These are phyloP conservation scores for Patella caerulea DNA, from an alignment of 2,888 invertebrate species.

Conservation along the genomic window DNA sequence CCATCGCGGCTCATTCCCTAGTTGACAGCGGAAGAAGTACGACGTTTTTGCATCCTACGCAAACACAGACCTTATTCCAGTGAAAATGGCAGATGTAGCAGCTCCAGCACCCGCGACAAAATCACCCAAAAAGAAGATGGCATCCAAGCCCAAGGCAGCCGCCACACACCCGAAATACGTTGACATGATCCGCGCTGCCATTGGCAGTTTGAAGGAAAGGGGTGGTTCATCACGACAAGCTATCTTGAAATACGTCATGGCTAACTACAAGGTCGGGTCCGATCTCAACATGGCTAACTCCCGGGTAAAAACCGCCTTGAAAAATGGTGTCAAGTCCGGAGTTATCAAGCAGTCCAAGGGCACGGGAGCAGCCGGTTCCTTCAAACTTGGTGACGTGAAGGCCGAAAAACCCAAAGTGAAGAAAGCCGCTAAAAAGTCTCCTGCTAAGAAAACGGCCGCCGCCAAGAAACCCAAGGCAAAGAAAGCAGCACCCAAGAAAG, in stretches of 20 bases:
- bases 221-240: constrained; percentile 73
- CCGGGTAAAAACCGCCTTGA: constrained; percentile 70
- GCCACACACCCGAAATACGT: too few relatives aligned
- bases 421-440: constrained; percentile 26
- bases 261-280: constrained; percentile 70
- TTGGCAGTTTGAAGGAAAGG: constrained; percentile 70
- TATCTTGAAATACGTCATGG: constrained; percentile 31
- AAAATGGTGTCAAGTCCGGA: constrained; percentile 68
- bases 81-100: not conserved
- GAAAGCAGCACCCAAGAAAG: constrained; percentile 41
- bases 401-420: constrained; percentile 58
- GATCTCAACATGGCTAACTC: constrained; percentile 69
- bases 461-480: constrained; percentile 35
- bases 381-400: too few relatives aligned
- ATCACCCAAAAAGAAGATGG: not conserved
- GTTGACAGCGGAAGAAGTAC: too few relatives aligned
- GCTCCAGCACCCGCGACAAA: not conserved
- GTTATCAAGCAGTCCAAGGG: constrained; percentile 69
- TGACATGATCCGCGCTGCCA: constrained; percentile 50
- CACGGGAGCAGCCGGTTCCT: constrained; percentile 44
- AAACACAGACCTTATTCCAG: too few relatives aligned
- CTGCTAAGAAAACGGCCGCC: constrained; percentile 30
- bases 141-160: too few relatives aligned
- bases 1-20: constrained; percentile 13
- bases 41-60: too few relatives aligned